Conservation (phyloP, 2,797 vertebrate genomes). For the Myotis pilosus region DNA sequence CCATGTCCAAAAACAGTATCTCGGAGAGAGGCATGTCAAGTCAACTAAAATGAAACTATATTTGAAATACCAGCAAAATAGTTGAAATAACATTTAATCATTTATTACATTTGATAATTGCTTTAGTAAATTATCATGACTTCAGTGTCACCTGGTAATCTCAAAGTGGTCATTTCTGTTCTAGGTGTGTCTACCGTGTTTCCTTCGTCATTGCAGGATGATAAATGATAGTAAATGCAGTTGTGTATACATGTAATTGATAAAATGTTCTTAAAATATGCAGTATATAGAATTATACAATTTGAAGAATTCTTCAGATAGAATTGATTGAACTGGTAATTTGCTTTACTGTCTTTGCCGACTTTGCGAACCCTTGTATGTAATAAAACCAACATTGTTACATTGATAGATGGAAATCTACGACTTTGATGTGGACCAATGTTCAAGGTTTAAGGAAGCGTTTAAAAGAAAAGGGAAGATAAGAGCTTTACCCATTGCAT, state of each 20-base stretch:
- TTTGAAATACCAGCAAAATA: constrained; percentile 34
- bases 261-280: constrained; percentile 2
- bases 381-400: too few species aligned
- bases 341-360: constrained; percentile 45
- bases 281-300: not conserved
- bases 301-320: not conserved
- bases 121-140: not conserved
- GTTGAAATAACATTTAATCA: not conserved
- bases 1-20: not conserved
- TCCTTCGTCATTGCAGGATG: not conserved
- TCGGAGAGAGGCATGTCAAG: not conserved
- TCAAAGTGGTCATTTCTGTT: not conserved
- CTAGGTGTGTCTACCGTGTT: not conserved
- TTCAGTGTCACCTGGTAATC: not conserved
- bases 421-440: too few species aligned
- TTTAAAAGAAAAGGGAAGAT: too few species aligned
- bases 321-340: not conserved
- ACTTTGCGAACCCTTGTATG: too few species aligned
- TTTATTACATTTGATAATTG: not conserved
- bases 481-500: constrained; percentile 90
- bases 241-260: not conserved
- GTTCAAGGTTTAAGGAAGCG: too few species aligned
- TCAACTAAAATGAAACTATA: not conserved
- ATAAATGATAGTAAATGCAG: not conserved
- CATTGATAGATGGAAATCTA: too few species aligned